phyloP scores from a whole-genome alignment of 2,113 vertebrate species.

The Ovis aries region DNA sequence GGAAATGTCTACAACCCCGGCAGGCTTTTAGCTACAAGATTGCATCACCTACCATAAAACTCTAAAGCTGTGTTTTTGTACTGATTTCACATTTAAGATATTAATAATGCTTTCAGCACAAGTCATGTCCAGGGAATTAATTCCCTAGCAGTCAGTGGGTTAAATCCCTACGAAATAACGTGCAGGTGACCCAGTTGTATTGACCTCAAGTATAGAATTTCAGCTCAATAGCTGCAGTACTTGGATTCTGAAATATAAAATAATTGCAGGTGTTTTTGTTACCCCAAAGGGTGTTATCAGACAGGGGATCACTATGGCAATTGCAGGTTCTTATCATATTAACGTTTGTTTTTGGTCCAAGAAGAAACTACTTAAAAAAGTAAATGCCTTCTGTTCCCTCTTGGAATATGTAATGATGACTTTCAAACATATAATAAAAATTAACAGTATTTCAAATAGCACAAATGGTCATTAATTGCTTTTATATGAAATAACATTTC shows the following conservation, averaged over 20 bases:
- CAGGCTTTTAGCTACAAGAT: slow-evolving; percentile 3
- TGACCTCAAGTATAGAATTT: slow-evolving; percentile 52
- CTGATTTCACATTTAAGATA: slow-evolving; percentile 13
- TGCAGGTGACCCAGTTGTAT: slow-evolving; percentile 39
- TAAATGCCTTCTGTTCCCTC: slow-evolving; percentile 77
- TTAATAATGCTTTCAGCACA: slow-evolving; percentile 43
- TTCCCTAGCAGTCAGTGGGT: slow-evolving; percentile 23
- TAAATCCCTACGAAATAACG: slow-evolving; percentile 13
- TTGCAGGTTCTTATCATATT: slow-evolving; percentile 54
- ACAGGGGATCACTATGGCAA: slow-evolving; percentile 17
- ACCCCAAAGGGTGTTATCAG: slow-evolving; percentile 26
- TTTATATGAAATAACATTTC: slow-evolving; percentile 68
- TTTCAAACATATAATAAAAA: slow-evolving; percentile 70
- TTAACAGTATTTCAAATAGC: slow-evolving; percentile 78
- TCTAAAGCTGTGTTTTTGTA: slow-evolving; percentile 40
- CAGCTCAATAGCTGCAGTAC: slow-evolving; percentile 47
- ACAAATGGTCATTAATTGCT: slow-evolving; percentile 77
- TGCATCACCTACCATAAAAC: slow-evolving; percentile 46
- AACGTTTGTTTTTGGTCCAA: slow-evolving; percentile 63
- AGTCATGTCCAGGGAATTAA: slow-evolving; percentile 40
- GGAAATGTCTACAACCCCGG: neutral
- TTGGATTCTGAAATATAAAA: slow-evolving; percentile 59
- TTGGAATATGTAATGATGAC: slow-evolving; percentile 74
- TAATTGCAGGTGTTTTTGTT: slow-evolving; percentile 35
- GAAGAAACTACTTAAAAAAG: slow-evolving; percentile 76